Conservation (phyloP, 2,113 vertebrate genomes). For the Condylura cristata region DNA sequence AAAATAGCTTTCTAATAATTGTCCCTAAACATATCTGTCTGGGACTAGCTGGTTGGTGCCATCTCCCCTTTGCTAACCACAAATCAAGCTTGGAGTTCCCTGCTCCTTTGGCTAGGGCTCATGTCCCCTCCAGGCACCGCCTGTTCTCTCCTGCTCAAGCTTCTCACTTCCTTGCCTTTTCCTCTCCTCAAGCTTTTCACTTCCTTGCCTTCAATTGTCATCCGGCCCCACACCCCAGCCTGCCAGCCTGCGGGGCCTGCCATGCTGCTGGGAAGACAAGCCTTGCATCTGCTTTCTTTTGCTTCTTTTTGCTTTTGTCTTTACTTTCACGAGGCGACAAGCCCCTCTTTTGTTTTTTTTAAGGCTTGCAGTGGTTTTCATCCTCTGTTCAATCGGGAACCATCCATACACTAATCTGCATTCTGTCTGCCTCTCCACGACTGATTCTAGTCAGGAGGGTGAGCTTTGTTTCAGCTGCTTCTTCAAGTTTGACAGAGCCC, state of each 20-base stretch:
- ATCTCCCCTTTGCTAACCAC: not conserved
- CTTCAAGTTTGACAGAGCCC: not conserved
- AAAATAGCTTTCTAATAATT: constrained; percentile 45
- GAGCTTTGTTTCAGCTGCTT: constrained; percentile 56
- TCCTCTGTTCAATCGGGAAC: constrained; percentile 69
- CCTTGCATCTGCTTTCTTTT: constrained; percentile 83
- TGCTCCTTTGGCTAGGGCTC: accelerated
- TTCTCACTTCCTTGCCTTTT: no score
- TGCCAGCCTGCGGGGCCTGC: constrained; percentile 6
- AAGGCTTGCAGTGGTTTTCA: constrained; percentile 75
- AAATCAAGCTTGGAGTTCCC: not conserved
- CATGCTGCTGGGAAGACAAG: constrained; percentile 7
- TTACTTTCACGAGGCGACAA: constrained; percentile 79
- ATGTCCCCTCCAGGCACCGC: accelerated
- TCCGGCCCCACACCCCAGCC: not conserved
- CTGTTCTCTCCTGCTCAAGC: not conserved
- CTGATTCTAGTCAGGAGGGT: constrained; percentile 67
- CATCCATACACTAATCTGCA: constrained; percentile 57
- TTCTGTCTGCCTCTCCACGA: not conserved
- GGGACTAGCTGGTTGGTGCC: not conserved
- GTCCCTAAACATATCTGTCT: not conserved
- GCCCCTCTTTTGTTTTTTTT: constrained; percentile 72
- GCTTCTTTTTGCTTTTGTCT: constrained; percentile 62
- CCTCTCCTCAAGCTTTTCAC: not conserved
- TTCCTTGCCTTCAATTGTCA: constrained; percentile 25